phyloP scores from a whole-genome alignment of 2,113 vertebrate genomes.

The Pelobates fuscus region DNA sequence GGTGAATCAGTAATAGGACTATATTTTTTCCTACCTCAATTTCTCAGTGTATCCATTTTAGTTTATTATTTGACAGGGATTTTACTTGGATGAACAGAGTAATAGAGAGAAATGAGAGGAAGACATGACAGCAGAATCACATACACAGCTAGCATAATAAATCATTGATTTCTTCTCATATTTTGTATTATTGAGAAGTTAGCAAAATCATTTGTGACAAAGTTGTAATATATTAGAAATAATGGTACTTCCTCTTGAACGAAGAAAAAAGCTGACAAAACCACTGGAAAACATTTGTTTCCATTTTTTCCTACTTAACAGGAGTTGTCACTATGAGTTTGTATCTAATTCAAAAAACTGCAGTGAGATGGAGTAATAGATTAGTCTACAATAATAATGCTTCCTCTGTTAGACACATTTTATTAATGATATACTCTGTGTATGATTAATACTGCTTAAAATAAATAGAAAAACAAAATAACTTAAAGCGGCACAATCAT shows the following conservation, averaged over 20 bases:
- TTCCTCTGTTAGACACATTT: neutral
- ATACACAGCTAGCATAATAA: slow-evolving; percentile 8
- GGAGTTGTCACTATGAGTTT: slow-evolving; percentile 26
- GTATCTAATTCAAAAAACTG: neutral
- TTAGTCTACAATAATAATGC: neutral
- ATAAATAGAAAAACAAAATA: too few relatives aligned
- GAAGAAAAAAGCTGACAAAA: slow-evolving; percentile 12
- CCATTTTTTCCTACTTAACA: slow-evolving; percentile 32
- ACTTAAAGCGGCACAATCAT: too few relatives aligned
- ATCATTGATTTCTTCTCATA: slow-evolving; percentile 29
- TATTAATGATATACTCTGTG: neutral
- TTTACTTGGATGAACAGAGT: neutral
- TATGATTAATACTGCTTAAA: too few relatives aligned
- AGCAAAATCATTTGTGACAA: slow-evolving; percentile 34
- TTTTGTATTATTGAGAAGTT: slow-evolving; percentile 32
- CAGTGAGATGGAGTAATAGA: slow-evolving; percentile 2
- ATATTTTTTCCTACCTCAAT: too few relatives aligned
- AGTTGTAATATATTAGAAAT: slow-evolving; percentile 30
- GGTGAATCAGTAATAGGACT: too few relatives aligned
- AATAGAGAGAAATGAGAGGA: neutral
- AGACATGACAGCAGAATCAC: slow-evolving; percentile 5
- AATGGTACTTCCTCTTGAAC: slow-evolving; percentile 19
- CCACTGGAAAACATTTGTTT: slow-evolving; percentile 24
- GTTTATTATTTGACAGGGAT: neutral
- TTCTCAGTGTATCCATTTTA: too few relatives aligned